phyloP scores from a whole-genome alignment of 2,113 vertebrate species.

The Promerops cafer region DNA sequence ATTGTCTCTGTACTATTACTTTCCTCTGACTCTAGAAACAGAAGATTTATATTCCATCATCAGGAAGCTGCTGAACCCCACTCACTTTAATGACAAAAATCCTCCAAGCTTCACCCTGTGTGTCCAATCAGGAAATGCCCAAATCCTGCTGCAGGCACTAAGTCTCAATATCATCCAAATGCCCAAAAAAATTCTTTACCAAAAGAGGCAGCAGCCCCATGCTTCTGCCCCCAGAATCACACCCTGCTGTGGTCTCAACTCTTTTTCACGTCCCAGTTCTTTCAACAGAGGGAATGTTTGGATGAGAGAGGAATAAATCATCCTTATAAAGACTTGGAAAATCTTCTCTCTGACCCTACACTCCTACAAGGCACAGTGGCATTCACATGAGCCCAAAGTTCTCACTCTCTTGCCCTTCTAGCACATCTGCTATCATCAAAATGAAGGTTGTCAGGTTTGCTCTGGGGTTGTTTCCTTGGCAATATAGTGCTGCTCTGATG shows the following conservation, averaged over 20 bases:
- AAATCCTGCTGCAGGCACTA: not conserved
- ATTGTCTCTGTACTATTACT: not conserved
- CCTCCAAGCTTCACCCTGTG: not conserved
- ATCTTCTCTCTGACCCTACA: not conserved
- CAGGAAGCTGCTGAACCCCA: not conserved
- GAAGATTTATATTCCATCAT: not conserved
- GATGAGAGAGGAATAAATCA: not conserved
- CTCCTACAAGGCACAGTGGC: not conserved
- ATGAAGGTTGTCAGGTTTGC: not conserved
- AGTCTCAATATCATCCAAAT: not conserved
- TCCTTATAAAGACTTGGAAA: not conserved
- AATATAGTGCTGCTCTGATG: not conserved
- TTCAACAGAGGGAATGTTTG: not conserved
- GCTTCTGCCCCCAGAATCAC: not conserved
- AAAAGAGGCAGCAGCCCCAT: not conserved
- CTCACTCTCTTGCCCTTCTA: not conserved
- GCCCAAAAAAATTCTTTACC: not conserved
- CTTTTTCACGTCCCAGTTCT: not conserved
- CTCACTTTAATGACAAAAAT: not conserved
- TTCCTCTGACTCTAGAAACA: not conserved
- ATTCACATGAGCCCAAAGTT: not conserved
- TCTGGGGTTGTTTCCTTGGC: not conserved
- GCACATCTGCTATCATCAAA: not conserved
- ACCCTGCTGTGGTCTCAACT: not conserved
- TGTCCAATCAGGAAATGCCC: not conserved